These are phyloP conservation scores for Eustalomyia histrio DNA, from an alignment of 2,888 invertebrate species.

Conservation along the genomic window DNA sequence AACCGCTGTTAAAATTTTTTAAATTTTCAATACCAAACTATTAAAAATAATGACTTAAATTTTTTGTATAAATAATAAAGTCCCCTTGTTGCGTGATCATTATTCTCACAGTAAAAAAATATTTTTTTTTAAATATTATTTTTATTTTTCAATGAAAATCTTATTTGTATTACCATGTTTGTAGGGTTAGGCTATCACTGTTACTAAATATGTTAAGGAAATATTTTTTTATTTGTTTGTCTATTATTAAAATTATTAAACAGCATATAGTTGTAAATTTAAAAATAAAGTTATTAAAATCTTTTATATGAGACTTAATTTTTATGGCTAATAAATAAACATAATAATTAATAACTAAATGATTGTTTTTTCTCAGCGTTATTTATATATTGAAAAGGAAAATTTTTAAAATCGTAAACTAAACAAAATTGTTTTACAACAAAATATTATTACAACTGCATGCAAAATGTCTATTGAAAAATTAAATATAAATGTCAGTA, in stretches of 20 bases:
- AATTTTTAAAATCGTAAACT: neutral
- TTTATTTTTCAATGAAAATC: no score
- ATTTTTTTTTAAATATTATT: no score
- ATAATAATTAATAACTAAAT: neutral
- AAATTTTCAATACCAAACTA: no score
- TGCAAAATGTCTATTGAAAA: neutral
- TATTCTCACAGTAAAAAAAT: no score
- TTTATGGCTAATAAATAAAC: neutral
- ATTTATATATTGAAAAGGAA: neutral
- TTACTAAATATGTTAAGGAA: slow-evolving; percentile 38
- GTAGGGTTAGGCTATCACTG: slow-evolving; percentile 7
- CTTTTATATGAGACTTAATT: neutral
- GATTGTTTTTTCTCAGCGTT: neutral
- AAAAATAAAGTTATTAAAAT: neutral
- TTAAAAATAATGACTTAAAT: no score
- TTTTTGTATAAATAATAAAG: no score
- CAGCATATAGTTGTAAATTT: neutral
- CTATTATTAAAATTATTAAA: neutral
- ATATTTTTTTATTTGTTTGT: neutral
- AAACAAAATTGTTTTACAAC: no score
- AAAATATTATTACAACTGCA: neutral
- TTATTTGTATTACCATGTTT: no score
- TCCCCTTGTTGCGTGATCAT: no score
- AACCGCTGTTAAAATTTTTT: no score
- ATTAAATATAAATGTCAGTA: neutral